These are phyloP conservation scores for Diarsia rubi DNA, from an alignment of 2,888 invertebrate genomes.

Conservation along the genomic window DNA sequence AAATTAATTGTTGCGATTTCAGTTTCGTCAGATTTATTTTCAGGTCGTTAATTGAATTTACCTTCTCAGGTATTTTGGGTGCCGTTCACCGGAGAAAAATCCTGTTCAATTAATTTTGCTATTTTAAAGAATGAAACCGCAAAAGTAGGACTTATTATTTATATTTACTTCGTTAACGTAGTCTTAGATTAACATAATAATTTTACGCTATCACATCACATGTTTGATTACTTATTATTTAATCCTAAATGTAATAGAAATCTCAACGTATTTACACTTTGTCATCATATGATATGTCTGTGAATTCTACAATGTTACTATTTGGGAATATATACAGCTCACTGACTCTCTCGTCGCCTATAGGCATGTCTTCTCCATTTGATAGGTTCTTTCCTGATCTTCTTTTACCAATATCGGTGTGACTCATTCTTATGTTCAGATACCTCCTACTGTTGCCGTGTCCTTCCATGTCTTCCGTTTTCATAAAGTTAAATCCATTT, in stretches of 20 bases:
- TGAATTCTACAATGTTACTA: conserved; percentile 87
- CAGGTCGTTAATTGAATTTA: not conserved
- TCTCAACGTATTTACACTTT: conserved; percentile 80
- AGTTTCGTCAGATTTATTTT: not conserved
- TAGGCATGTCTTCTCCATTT: conserved; percentile 75
- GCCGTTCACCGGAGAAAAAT: not conserved
- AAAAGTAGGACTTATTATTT: conserved; percentile 33
- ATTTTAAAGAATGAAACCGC: conserved; percentile 25
- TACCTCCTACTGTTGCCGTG: conserved; percentile 71
- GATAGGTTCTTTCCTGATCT: conserved; percentile 71
- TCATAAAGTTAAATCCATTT: conserved; percentile 77
- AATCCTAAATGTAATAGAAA: conserved; percentile 65
- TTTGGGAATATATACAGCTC: conserved; percentile 88
- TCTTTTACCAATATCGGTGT: conserved; percentile 71
- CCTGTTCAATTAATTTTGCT: not conserved
- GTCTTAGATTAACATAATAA: conserved; percentile 50
- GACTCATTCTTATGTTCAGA: conserved; percentile 65
- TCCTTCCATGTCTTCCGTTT: conserved; percentile 73
- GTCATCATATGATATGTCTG: conserved; percentile 85
- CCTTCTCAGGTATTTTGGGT: not conserved
- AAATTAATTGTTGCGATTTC: not conserved
- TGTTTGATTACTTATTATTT: conserved; percentile 57
- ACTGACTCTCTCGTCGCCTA: conserved; percentile 85
- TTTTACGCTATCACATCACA: conserved; percentile 71
- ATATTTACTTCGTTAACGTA: conserved; percentile 49